Evolutionary conservation across 2,113 vertebrate genomes (phyloP), one percentile per base, ranked within the genome.

Genomic region (Malurus alboscapulatus): DNA sequence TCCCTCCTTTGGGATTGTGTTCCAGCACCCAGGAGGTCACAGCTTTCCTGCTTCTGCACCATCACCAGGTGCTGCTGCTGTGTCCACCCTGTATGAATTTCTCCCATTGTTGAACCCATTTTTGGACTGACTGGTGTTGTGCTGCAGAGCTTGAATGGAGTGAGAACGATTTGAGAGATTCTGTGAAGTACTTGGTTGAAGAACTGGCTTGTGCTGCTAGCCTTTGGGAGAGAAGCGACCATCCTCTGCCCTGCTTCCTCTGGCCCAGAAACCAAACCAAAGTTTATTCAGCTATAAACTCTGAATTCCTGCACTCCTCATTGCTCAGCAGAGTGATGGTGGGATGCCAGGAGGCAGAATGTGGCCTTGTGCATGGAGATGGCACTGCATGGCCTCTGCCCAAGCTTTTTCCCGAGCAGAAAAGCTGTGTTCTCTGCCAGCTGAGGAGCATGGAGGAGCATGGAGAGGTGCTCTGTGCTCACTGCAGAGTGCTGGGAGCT

Each of bases 271-370:
- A 20, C 34, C 34, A 34, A 34, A 34, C 34, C 34, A 34, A 34
- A 34, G 34, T 34, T 34, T 34, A 34, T 34, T 34, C 34, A 42
- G 17, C 45, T 34, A 7, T 27, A 19, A 17, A 1, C 22, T n/a
- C 45, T 29, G 45, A 30, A 59, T 40, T 61, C 51, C 61, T 53
- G 34, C 12, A 1, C 36, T 30, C 4, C 3, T 4, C 1, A 0
- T 22, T 1, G 1, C 55, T 48, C 50, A 22, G 34, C 5, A 2
- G 21, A 2, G 21, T n/a, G 51, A 40, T 2, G 4, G 4, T 0
- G 0, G 38, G 19, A 1, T 24, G 26, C 27, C 10, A 24, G 62
- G 71, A 45, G 30, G 11, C 29, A 44, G 48, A 51, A 13, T 0
- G 4, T 59, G 50, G 2, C 47, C 27, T 1, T 40, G 1, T 27